Percentiles rank a stretch among this genome's conserved stretches.
Evolutionary conservation across 2,888 invertebrate genomes (phyloP).

Genomic region (Melieria crassipennis): DNA sequence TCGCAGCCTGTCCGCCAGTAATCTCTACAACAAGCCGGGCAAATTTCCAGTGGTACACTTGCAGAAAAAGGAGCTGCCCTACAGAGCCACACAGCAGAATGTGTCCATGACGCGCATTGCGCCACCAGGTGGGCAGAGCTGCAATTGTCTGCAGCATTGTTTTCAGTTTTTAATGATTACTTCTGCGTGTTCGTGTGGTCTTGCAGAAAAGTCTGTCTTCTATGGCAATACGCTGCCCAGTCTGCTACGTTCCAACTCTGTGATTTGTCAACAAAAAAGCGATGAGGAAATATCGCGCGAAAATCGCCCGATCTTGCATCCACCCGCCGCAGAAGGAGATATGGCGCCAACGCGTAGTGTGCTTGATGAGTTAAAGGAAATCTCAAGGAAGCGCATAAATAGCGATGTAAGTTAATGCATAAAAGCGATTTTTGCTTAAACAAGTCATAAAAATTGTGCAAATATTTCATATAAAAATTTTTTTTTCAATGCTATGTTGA

Average conservation of each 20-base stretch:
- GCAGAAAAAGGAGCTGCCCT: slow-evolving; percentile 65
- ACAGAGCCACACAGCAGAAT: slow-evolving; percentile 52
- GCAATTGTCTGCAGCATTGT: neutral
- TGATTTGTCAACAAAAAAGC: slow-evolving; percentile 54
- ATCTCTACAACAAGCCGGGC: slow-evolving; percentile 65
- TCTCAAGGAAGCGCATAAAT: slow-evolving; percentile 69
- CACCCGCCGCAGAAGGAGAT: slow-evolving; percentile 61
- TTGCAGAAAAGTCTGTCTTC: slow-evolving; percentile 52
- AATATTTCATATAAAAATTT: neutral
- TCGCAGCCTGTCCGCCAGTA: slow-evolving; percentile 59
- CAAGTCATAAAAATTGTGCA: no score
- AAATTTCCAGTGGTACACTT: slow-evolving; percentile 68
- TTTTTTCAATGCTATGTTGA: neutral
- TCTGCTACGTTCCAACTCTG: slow-evolving; percentile 59
- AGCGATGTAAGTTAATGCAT: slow-evolving; percentile 58
- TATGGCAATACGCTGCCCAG: slow-evolving; percentile 61
- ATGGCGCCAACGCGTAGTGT: slow-evolving; percentile 67
- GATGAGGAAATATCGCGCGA: slow-evolving; percentile 59
- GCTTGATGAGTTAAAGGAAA: slow-evolving; percentile 69
- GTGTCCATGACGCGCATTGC: slow-evolving; percentile 60
- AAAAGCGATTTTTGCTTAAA: neutral
- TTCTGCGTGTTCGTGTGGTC: no score
- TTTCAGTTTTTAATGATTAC: no score
- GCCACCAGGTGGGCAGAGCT: slow-evolving; percentile 55
- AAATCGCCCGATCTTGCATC: slow-evolving; percentile 61